phyloP scores from a whole-genome alignment of 2,888 invertebrate genomes.

The Phyllotreta striolata region DNA sequence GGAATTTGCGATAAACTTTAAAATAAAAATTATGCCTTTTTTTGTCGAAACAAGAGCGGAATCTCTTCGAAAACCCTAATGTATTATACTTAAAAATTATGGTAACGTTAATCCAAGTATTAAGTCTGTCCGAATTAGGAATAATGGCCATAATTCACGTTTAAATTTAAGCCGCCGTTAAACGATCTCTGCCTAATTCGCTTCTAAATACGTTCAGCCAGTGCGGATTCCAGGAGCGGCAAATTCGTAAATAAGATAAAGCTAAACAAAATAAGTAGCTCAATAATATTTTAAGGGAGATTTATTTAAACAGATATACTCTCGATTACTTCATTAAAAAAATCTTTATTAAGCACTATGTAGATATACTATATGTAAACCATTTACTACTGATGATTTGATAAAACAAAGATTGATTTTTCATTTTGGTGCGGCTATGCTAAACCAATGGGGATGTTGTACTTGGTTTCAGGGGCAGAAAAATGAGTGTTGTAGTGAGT shows the following conservation, averaged over 20 bases:
- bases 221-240: conserved; percentile 24
- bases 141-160: conserved; percentile 47
- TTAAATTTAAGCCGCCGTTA: conserved; percentile 47
- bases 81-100: conserved; percentile 37
- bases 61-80: conserved; percentile 26
- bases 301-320: no score
- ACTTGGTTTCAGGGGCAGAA: conserved; percentile 29
- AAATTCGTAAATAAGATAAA: no score
- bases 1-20: no score
- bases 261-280: no score
- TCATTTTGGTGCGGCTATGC: not conserved
- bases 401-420: no score
- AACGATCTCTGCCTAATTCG: conserved; percentile 47
- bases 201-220: conserved; percentile 44
- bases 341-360: no score
- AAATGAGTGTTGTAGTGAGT: conserved; percentile 39
- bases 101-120: conserved; percentile 37
- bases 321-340: no score
- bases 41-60: conserved; percentile 22
- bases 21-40: not conserved
- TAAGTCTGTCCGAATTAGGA: conserved; percentile 43
- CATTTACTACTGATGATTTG: no score
- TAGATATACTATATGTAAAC: no score
- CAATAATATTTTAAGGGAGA: no score
- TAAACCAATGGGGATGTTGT: conserved; percentile 8